Conservation (phyloP, 2,888 invertebrate species). For the Ommatoiulus sabulosus region DNA sequence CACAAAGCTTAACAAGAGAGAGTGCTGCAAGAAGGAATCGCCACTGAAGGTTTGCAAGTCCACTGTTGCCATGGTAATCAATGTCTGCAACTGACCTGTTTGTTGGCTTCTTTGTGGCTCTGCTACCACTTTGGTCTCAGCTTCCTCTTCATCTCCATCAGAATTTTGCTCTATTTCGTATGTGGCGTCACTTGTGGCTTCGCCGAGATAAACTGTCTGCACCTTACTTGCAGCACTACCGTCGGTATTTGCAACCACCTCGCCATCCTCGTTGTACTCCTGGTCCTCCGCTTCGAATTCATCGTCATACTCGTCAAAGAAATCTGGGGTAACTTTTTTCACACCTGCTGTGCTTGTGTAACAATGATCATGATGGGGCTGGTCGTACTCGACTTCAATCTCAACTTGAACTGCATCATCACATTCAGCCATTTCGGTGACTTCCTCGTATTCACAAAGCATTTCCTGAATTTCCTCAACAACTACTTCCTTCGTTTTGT, state of each 20-base stretch:
- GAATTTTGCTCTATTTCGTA: constrained; percentile 25
- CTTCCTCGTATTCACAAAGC: not conserved
- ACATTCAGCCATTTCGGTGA: not conserved
- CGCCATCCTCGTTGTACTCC: not conserved
- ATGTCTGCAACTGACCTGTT: not conserved
- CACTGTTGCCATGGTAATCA: no score
- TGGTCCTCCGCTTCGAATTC: constrained; percentile 46
- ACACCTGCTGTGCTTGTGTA: constrained; percentile 54
- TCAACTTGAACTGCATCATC: not conserved
- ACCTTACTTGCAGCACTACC: not conserved
- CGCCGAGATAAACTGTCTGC: not conserved
- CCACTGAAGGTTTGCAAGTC: no score
- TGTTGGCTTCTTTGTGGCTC: not conserved
- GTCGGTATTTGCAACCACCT: not conserved
- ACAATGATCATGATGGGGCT: constrained; percentile 58
- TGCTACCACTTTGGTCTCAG: not conserved
- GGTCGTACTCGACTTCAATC: constrained; percentile 10
- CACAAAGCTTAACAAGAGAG: no score
- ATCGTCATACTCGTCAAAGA: constrained; percentile 7
- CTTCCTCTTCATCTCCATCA: constrained; percentile 36
- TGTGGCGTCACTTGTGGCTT: constrained; percentile 6
- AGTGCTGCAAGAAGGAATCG: no score
- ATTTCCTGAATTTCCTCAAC: not conserved
- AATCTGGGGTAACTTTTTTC: not conserved
- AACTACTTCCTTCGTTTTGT: not conserved